Evolutionary conservation across 2,888 invertebrate genomes (phyloP).

Genomic region (Criorhina ranunculi): DNA sequence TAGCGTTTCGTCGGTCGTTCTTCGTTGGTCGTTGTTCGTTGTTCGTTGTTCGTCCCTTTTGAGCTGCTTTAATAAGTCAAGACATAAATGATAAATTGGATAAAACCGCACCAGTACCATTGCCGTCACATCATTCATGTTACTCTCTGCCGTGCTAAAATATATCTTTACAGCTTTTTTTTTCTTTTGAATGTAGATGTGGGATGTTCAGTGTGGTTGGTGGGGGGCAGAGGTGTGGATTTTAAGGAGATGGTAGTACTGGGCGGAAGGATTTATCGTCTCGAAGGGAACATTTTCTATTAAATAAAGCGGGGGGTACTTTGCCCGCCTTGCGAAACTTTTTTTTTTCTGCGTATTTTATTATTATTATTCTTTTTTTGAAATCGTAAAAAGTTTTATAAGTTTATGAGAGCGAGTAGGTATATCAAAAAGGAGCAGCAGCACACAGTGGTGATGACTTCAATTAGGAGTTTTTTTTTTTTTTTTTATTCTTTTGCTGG

Average conservation of each 20-base stretch:
- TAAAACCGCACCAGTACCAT: constrained; percentile 62
- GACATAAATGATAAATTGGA: constrained; percentile 72
- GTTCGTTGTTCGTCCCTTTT: constrained; percentile 18
- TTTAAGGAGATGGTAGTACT: constrained; percentile 28
- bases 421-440: constrained; percentile 3
- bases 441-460: constrained; percentile 62
- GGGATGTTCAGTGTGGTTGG: not conserved
- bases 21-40: constrained; percentile 1
- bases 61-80: constrained; percentile 58
- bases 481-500: constrained; percentile 15
- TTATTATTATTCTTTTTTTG: constrained; percentile 52
- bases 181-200: not conserved
- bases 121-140: constrained; percentile 67
- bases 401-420: constrained; percentile 50
- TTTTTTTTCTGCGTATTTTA: constrained; percentile 39
- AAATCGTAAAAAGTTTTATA: constrained; percentile 74
- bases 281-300: constrained; percentile 73
- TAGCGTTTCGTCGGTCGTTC: constrained; percentile 19
- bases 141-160: constrained; percentile 34
- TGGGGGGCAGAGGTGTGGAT: constrained; percentile 38
- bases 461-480: constrained; percentile 64
- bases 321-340: constrained; percentile 16
- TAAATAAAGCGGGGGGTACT: constrained; percentile 65
- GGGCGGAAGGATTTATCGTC: constrained; percentile 68
- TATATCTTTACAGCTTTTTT: constrained; percentile 40